A percentile compares a stretch with the other conserved stretches of the same genome.
phyloP scores from a whole-genome alignment of 2,113 vertebrate genomes.

The Semnornis frantzii region DNA sequence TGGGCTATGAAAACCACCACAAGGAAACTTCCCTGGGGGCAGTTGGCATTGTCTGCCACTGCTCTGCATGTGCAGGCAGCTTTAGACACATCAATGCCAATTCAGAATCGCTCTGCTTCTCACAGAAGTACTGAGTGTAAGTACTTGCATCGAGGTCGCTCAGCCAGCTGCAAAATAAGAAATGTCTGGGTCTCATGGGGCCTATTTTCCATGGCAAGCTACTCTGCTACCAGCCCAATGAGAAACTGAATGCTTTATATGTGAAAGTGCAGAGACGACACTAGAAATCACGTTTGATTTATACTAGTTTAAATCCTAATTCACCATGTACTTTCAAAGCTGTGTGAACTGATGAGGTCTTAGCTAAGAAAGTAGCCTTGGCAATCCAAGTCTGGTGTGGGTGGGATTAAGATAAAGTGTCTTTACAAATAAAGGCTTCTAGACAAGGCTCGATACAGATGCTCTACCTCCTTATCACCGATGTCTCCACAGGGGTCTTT shows the following conservation, averaged over 20 bases:
- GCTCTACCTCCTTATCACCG: no score
- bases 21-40: constrained; percentile 14
- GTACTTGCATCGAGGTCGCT: neutral
- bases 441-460: no score
- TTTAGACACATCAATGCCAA: neutral
- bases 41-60: neutral
- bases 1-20: neutral
- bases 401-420: no score
- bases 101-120: neutral
- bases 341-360: neutral
- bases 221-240: neutral
- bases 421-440: no score
- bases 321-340: neutral
- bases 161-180: neutral
- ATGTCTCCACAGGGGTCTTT: no score
- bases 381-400: neutral
- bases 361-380: neutral
- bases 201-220: neutral
- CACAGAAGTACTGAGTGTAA: neutral
- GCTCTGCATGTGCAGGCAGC: neutral
- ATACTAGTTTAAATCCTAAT: neutral
- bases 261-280: neutral
- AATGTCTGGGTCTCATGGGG: neutral
- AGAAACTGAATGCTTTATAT: neutral
- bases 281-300: neutral